Evolutionary conservation across 2,113 vertebrate genomes (phyloP).

Genomic region (Poecile atricapillus): DNA sequence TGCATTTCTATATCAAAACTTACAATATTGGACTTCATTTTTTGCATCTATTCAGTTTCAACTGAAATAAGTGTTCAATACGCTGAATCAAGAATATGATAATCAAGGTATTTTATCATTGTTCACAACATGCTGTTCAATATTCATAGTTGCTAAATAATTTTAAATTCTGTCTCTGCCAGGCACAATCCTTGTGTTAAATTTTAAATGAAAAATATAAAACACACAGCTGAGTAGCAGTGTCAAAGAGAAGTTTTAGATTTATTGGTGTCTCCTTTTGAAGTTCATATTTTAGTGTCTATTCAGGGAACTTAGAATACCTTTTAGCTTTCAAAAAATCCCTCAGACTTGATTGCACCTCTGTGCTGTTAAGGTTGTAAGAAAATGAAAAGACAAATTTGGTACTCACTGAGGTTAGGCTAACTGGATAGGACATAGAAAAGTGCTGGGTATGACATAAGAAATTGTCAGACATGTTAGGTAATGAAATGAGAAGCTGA

Average conservation of each 20-base stretch:
- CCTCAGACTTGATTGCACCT: not conserved
- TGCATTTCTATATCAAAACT: not conserved
- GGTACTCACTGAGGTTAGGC: not conserved
- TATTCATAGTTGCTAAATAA: not conserved
- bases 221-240: not conserved
- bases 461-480: not conserved
- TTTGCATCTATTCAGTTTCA: not conserved
- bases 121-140: not conserved
- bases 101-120: not conserved
- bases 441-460: not conserved
- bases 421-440: not conserved
- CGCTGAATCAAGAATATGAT: not conserved
- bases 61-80: not conserved
- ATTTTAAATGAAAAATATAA: not conserved
- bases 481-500: not conserved
- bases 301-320: not conserved
- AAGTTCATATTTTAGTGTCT: not conserved
- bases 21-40: not conserved
- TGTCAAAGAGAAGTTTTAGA: not conserved
- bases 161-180: not conserved
- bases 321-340: not conserved
- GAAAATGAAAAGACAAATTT: not conserved
- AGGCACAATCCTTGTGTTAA: not conserved
- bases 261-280: not conserved
- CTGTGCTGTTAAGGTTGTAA: not conserved